A percentile compares a stretch with the other conserved stretches of the same genome.
phyloP scores from a whole-genome alignment of 2,113 vertebrate species.

The Pandion haliaetus region DNA sequence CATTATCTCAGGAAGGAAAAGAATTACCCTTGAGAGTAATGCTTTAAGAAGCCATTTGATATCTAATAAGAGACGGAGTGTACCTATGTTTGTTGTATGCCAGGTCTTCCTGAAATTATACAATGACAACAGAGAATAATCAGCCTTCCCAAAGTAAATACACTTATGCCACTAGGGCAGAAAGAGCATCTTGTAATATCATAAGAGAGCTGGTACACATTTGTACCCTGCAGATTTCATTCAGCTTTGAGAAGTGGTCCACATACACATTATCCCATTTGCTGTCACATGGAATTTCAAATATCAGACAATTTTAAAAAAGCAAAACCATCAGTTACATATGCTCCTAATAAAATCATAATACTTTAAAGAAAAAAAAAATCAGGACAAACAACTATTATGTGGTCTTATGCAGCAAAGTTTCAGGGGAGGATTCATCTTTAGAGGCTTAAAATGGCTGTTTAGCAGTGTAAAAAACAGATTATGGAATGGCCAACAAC shows the following conservation, averaged over 20 bases:
- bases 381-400: neutral
- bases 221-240: neutral
- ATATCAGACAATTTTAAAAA: neutral
- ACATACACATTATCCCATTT: fast-evolving
- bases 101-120: neutral
- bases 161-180: neutral
- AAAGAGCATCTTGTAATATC: neutral
- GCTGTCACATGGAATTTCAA: neutral
- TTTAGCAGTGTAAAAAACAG: neutral
- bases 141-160: neutral
- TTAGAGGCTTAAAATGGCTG: neutral
- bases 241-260: neutral
- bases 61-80: neutral
- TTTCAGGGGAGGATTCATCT: neutral
- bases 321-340: neutral
- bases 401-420: neutral
- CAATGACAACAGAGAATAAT: neutral
- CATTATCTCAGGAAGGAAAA: neutral
- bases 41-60: neutral
- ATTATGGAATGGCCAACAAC: neutral
- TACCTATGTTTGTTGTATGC: neutral
- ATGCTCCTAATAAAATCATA: neutral
- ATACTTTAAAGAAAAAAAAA: neutral
- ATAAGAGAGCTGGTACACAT: neutral
- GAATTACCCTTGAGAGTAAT: neutral